Percentiles rank a stretch among this genome's conserved stretches.
These are phyloP conservation scores for Gorsachius magnificus DNA, from an alignment of 2,797 vertebrate species.

Conservation along the genomic window DNA sequence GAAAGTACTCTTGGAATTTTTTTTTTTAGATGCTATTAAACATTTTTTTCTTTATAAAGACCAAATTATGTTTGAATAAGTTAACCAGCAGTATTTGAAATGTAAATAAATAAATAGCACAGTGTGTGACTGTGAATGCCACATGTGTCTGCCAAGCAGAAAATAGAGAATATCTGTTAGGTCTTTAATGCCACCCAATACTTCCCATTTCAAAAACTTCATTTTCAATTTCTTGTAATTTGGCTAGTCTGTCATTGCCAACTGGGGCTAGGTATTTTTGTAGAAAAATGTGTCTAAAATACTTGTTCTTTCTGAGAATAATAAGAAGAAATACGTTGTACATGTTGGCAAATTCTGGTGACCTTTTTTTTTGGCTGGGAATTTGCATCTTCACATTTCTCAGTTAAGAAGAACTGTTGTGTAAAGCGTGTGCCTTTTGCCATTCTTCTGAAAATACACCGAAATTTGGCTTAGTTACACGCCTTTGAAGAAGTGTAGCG, in stretches of 20 bases:
- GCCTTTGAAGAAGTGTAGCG: not conserved
- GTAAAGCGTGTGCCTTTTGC: not conserved
- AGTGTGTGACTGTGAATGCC: not conserved
- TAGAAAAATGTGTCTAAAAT: not conserved
- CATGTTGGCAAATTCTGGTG: not conserved
- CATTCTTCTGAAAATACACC: not conserved
- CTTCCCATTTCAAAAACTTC: not conserved
- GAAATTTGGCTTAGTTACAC: not conserved
- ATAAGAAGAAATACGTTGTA: not conserved
- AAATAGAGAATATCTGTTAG: not conserved
- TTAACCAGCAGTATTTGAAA: not conserved
- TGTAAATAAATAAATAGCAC: conserved; percentile 31
- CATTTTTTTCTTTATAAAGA: not conserved
- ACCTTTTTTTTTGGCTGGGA: not conserved
- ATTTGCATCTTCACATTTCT: not conserved
- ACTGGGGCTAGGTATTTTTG: not conserved
- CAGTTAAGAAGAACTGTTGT: not conserved
- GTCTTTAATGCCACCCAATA: not conserved
- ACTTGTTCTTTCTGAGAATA: not conserved
- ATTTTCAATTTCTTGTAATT: not conserved
- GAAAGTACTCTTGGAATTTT: not conserved
- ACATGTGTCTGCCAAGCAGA: not conserved
- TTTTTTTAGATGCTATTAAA: not conserved
- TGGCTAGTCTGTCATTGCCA: not conserved
- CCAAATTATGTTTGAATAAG: not conserved